A percentile compares a stretch with the other conserved stretches of the same genome.
Conservation (phyloP, 2,888 invertebrate species). For the Germaria angustata region DNA sequence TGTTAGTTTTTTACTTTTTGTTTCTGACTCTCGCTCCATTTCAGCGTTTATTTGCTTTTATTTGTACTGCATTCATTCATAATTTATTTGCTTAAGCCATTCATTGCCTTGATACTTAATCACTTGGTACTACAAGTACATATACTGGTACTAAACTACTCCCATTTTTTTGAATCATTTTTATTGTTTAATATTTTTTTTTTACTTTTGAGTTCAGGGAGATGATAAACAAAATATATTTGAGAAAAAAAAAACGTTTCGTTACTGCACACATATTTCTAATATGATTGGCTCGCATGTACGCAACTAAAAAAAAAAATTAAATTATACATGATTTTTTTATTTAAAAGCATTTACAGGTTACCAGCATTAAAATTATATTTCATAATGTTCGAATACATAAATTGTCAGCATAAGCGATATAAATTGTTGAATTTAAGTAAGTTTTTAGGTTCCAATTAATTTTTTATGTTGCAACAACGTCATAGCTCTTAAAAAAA, state of each 20-base stretch:
- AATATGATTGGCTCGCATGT: not conserved
- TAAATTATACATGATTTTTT: not conserved
- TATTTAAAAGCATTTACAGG: not conserved
- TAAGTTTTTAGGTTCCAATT: too few species aligned
- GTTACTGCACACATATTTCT: not conserved
- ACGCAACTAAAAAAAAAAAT: not conserved
- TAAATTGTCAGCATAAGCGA: not conserved
- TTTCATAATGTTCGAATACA: not conserved
- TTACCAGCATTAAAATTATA: not conserved
- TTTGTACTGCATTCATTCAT: constrained; percentile 20
- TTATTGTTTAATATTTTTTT: constrained; percentile 10
- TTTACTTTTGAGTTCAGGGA: constrained; percentile 56
- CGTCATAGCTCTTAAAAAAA: too few species aligned
- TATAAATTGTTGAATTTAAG: too few species aligned
- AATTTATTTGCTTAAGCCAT: constrained; percentile 15
- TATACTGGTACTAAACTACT: constrained; percentile 9
- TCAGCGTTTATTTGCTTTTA: not conserved
- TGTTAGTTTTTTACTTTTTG: constrained; percentile 34
- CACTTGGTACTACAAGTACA: not conserved
- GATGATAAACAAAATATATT: constrained; percentile 53
- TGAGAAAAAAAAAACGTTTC: not conserved
- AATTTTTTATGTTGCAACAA: too few species aligned
- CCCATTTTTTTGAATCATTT: constrained; percentile 31
- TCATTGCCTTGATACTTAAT: constrained; percentile 4
- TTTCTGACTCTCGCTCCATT: not conserved